phyloP scores from a whole-genome alignment of 2,113 vertebrate species.

The Bostrychus sinensis region DNA sequence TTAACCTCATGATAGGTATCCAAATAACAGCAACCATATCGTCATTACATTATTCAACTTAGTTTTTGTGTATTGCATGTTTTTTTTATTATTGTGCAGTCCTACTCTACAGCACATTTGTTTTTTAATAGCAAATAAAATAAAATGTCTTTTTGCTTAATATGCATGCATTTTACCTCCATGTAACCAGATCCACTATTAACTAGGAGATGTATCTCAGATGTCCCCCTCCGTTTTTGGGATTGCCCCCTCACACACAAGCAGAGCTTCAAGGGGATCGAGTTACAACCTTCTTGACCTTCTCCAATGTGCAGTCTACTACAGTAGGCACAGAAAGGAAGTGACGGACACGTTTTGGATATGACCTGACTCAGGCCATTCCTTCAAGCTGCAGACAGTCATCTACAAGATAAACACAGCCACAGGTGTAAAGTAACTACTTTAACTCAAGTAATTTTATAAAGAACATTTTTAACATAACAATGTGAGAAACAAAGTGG shows the following conservation, averaged over 20 bases:
- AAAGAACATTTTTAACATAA: no score
- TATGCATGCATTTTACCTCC: neutral
- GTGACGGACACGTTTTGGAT: slow-evolving; percentile 12
- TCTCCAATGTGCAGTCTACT: slow-evolving; percentile 5
- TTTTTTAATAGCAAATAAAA: neutral
- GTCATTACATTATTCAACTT: no score
- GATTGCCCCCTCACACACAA: slow-evolving; percentile 1
- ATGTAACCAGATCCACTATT: slow-evolving; percentile 36
- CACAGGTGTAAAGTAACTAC: no score
- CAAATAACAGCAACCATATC: no score
- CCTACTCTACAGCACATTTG: neutral
- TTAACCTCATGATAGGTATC: no score
- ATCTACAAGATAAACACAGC: neutral
- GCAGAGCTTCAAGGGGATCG: slow-evolving; percentile 27
- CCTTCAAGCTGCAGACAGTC: neutral
- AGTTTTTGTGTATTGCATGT: no score
- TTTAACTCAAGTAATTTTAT: no score
- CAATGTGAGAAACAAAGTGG: no score
- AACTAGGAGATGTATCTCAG: slow-evolving; percentile 28
- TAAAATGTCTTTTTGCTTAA: neutral
- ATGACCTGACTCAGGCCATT: neutral
- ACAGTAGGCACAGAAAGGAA: slow-evolving; percentile 10
- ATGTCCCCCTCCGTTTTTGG: slow-evolving; percentile 17
- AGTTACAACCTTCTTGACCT: slow-evolving; percentile 37
- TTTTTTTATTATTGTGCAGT: no score